A percentile compares a stretch with the other conserved stretches of the same genome.
Conservation (phyloP, 2,113 vertebrate species). For the Prochilodus magdalenae region DNA sequence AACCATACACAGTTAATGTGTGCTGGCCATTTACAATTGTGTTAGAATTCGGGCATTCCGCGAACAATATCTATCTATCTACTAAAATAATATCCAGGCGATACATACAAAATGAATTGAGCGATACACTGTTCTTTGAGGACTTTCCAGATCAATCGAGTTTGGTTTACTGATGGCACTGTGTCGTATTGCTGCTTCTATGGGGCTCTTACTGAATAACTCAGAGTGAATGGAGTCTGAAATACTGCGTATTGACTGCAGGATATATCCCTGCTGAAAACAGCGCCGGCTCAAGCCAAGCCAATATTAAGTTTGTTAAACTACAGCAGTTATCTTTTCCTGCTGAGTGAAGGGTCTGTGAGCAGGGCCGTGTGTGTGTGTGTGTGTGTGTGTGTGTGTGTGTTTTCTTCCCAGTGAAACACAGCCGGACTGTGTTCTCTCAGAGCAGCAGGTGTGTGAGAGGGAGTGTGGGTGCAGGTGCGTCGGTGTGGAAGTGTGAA, state of each 20-base stretch:
- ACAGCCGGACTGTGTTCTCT: not conserved
- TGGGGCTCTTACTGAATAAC: not conserved
- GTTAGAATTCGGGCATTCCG: too few relatives aligned
- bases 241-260: not conserved
- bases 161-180: not conserved
- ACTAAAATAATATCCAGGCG: too few relatives aligned
- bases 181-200: not conserved
- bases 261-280: not conserved
- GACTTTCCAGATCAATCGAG: not conserved
- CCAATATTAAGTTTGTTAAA: slow-evolving; percentile 12
- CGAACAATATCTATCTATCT: too few relatives aligned
- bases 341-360: not conserved
- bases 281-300: not conserved
- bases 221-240: not conserved
- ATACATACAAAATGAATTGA: not conserved
- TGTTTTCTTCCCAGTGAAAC: not conserved
- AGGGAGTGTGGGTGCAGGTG: not conserved
- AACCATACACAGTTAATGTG: too few relatives aligned
- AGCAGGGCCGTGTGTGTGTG: not conserved
- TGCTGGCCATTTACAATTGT: too few relatives aligned
- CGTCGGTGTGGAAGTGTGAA: not conserved
- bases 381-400: slow-evolving; percentile 31
- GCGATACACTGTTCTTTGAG: not conserved
- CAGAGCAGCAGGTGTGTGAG: not conserved
- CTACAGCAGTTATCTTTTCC: not conserved